These are phyloP conservation scores for Bugula neritina DNA, from an alignment of 2,888 invertebrate genomes.

Conservation along the genomic window DNA sequence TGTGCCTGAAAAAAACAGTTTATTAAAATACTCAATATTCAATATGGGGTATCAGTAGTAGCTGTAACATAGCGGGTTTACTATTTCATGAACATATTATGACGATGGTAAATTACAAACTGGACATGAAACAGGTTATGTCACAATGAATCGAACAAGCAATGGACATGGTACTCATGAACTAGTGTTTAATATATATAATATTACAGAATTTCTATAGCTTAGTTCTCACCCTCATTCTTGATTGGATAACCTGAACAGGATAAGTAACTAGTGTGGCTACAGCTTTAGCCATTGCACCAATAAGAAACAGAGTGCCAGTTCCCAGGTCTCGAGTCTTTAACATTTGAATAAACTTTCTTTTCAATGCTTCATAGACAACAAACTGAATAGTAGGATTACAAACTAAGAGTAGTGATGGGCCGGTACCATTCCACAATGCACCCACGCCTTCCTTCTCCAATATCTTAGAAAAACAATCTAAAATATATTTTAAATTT, in stretches of 20 bases:
- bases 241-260: conserved; percentile 76
- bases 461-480: conserved; percentile 67
- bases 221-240: conserved; percentile 58
- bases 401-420: conserved; percentile 76
- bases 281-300: conserved; percentile 77
- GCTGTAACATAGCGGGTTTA: too few species aligned
- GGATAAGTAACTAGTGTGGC: conserved; percentile 86
- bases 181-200: too few species aligned
- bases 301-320: conserved; percentile 65
- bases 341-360: conserved; percentile 44
- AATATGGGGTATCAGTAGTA: too few species aligned
- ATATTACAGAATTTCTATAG: too few species aligned
- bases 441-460: conserved; percentile 68
- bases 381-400: conserved; percentile 91
- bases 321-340: conserved; percentile 52
- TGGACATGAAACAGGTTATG: too few species aligned
- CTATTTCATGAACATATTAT: too few species aligned
- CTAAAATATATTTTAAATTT: too few species aligned
- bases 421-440: conserved; percentile 76
- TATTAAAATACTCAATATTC: too few species aligned
- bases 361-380: conserved; percentile 79
- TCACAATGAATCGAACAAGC: too few species aligned
- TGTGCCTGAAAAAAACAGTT: conserved; percentile 51
- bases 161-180: too few species aligned
- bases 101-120: too few species aligned